A percentile compares a stretch with the other conserved stretches of the same genome.
Evolutionary conservation across 2,888 invertebrate species (phyloP).

Genomic region (Nemotelus nigrinus): DNA sequence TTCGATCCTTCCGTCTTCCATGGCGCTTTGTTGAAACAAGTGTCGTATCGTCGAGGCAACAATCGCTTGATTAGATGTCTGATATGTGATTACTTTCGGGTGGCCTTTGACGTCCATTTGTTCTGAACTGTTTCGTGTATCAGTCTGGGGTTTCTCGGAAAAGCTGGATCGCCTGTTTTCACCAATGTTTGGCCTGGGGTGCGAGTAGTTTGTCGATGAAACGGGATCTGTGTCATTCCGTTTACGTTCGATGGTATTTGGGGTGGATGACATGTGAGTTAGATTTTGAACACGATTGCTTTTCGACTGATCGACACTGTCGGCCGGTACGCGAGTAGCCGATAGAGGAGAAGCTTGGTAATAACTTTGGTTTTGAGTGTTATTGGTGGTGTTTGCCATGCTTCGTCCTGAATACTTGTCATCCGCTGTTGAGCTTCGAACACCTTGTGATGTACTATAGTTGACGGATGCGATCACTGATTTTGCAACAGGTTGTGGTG

Average conservation of each 20-base stretch:
- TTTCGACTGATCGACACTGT: background rate
- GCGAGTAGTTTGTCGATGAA: conserved; percentile 31
- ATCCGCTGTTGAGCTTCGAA: too few species aligned
- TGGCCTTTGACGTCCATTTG: background rate
- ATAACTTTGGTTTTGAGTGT: too few species aligned
- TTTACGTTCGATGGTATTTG: background rate
- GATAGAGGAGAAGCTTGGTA: background rate
- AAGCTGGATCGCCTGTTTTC: conserved; percentile 10
- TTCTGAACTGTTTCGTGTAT: background rate
- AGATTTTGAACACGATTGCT: background rate
- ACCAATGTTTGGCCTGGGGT: background rate
- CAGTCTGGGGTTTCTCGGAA: background rate
- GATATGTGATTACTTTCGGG: conserved; percentile 2
- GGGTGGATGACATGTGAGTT: background rate
- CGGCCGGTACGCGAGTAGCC: background rate
- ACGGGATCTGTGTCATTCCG: conserved; percentile 13
- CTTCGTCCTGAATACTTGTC: too few species aligned
- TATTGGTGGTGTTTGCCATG: too few species aligned
- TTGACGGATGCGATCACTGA: conserved; percentile 19
- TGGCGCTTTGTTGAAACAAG: conserved; percentile 43
- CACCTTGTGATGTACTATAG: background rate
- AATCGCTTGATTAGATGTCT: conserved; percentile 32
- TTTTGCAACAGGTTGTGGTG: conserved; percentile 2
- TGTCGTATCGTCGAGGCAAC: conserved; percentile 46
- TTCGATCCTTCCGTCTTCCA: conserved; percentile 17